Base-by-base conservation (phyloP, 2,797 vertebrate species). In the Anguilla anguilla region DNA sequence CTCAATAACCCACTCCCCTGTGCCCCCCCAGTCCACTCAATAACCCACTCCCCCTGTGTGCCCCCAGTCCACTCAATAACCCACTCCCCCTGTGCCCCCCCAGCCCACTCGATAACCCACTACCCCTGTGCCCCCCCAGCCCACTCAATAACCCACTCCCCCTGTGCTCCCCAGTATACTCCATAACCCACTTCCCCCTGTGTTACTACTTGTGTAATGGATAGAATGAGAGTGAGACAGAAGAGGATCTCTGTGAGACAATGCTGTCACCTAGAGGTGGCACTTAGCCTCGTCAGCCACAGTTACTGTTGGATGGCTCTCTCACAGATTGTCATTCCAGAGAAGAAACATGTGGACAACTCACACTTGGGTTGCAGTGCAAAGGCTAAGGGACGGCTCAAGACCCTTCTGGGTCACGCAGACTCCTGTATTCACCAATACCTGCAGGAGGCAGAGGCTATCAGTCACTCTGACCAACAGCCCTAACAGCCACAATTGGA, bases 181-280 rank as follows among this genome's bases (percentile, higher is more conserved):
- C 51, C 11, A 64, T 25, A 19, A 64, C 17, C 35, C 39, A 10
- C 2, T n/a, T 17, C 64, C 35, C 6, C 3, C 46, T 13, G 17
- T 9, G 11, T 28, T 43, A 31, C 25, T n/a, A 67, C 22, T 64
- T 6, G 22, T 6, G 35, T 31, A 0, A 87, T 4, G 35, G 22
- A 13, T 53, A 11, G 11, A 55, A 28, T 9, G 39, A 49, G 43
- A 0, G 11, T 77, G 17, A 82, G 79, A 35, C 19, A 19, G 28
- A 22, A n/a, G 83, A 61, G 4, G 28, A 84, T 64, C 87, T 64
- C 87, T 88, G 90, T 69, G 90, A 64, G 87, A 91, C 90, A 86
- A 90, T 87, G 90, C 90, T 94, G 91, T 91, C 93, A 93, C 89
- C 92, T 90, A 92, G n/a, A 91, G 93, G 89, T 79, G 0, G 59